Percentiles rank a stretch among this genome's conserved stretches.
Conservation (phyloP, 2,888 invertebrate genomes). For the Tenthredo mesomela region DNA sequence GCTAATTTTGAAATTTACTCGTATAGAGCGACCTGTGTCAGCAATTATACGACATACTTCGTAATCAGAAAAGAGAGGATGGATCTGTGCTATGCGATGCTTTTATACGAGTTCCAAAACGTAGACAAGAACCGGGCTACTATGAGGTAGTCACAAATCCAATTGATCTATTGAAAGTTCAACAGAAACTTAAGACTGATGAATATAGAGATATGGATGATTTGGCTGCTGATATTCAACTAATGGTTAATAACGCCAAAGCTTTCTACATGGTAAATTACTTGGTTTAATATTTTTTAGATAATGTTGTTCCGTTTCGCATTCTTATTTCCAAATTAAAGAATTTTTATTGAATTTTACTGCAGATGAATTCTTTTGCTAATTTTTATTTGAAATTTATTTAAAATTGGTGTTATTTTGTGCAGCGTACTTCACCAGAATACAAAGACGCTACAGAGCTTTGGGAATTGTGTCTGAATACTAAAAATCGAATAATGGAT, state of each 20-base stretch:
- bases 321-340: not conserved
- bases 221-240: slow-evolving; percentile 92
- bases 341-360: not conserved
- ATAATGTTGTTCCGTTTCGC: slow-evolving; percentile 18
- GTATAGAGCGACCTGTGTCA: slow-evolving; percentile 91
- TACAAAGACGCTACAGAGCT: slow-evolving; percentile 94
- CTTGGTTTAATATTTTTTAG: slow-evolving; percentile 19
- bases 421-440: slow-evolving; percentile 88
- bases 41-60: slow-evolving; percentile 94
- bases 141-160: slow-evolving; percentile 96
- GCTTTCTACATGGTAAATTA: slow-evolving; percentile 90
- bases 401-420: slow-evolving; percentile 28
- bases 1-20: slow-evolving; percentile 2
- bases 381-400: too few species aligned
- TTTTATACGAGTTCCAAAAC: slow-evolving; percentile 96
- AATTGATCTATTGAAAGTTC: slow-evolving; percentile 96
- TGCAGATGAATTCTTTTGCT: not conserved
- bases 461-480: slow-evolving; percentile 89
- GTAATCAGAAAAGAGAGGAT: slow-evolving; percentile 95
- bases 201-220: slow-evolving; percentile 97
- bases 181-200: slow-evolving; percentile 98
- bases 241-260: slow-evolving; percentile 96
- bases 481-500: slow-evolving; percentile 79
- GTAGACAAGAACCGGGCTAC: slow-evolving; percentile 94
- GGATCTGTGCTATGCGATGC: slow-evolving; percentile 94